phyloP scores from a whole-genome alignment of 2,888 invertebrate species.

The Chrysolina oricalcia region DNA sequence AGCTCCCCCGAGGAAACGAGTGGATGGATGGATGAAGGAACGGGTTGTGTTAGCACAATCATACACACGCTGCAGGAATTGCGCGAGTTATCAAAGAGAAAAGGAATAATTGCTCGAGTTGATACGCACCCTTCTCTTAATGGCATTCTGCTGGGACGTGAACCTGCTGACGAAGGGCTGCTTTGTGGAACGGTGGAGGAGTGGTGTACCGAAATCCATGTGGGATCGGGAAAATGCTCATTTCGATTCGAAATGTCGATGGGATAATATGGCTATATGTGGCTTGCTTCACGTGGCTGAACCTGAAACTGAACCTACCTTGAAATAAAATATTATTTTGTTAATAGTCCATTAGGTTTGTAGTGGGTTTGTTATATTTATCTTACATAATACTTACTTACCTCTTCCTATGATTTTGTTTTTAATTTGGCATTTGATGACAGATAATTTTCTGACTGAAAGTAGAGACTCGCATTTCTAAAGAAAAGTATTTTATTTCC shows the following conservation, averaged over 20 bases:
- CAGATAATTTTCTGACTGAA: no score
- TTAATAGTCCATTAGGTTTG: no score
- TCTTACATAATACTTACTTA: no score
- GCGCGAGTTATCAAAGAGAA: constrained; percentile 49
- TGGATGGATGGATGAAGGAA: constrained; percentile 31
- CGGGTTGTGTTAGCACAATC: constrained; percentile 35
- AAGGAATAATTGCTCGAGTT: constrained; percentile 58
- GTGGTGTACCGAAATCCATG: not conserved
- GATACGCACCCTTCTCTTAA: constrained; percentile 50
- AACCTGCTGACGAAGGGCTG: constrained; percentile 32
- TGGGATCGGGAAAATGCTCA: not conserved
- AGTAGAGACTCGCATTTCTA: no score
- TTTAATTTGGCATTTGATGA: no score
- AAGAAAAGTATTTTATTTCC: no score
- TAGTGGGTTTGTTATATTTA: no score
- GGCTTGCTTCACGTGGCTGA: not conserved
- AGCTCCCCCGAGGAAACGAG: constrained; percentile 50
- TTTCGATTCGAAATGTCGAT: not conserved
- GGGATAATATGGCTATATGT: not conserved
- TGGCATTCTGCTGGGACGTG: constrained; percentile 27
- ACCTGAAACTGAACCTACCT: no score
- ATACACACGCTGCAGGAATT: constrained; percentile 40
- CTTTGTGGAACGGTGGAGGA: constrained; percentile 3
- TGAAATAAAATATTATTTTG: no score
- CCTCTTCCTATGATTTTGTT: no score